These are phyloP conservation scores for Dallia pectoralis DNA, from an alignment of 2,797 vertebrate species.

Conservation along the genomic window DNA sequence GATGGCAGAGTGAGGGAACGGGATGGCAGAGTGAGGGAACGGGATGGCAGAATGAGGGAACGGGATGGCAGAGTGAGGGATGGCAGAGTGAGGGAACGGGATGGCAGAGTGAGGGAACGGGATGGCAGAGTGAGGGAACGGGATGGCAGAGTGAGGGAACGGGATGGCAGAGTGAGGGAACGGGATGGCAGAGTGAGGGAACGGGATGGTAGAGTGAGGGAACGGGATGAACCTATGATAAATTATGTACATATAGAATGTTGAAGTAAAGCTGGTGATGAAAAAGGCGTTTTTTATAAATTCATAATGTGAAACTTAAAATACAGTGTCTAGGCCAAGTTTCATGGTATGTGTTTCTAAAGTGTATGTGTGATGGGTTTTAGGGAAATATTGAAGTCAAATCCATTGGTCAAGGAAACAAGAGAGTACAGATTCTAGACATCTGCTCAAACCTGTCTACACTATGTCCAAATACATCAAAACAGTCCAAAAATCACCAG, in stretches of 20 bases:
- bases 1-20: too few relatives aligned
- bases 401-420: constrained; percentile 1
- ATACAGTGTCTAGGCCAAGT: constrained; percentile 14
- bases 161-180: too few relatives aligned
- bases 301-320: constrained; percentile 19
- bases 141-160: too few relatives aligned
- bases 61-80: too few relatives aligned
- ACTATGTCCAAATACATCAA: constrained; percentile 43
- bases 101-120: too few relatives aligned
- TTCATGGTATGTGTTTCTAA: neutral
- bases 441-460: constrained; percentile 17
- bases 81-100: too few relatives aligned
- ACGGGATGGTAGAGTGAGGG: too few relatives aligned
- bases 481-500: constrained; percentile 32
- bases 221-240: too few relatives aligned
- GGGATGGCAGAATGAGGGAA: too few relatives aligned
- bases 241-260: constrained; percentile 13
- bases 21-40: too few relatives aligned
- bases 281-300: constrained; percentile 8
- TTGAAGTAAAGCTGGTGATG: constrained; percentile 9
- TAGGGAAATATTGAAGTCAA: constrained; percentile 17
- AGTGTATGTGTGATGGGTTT: neutral
- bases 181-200: too few relatives aligned
- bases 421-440: constrained; percentile 27
- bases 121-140: too few relatives aligned